Evolutionary conservation across 2,797 vertebrate species (phyloP), one percentile per base, ranked within the genome.

Genomic region (Pseudochromis fuscus): DNA sequence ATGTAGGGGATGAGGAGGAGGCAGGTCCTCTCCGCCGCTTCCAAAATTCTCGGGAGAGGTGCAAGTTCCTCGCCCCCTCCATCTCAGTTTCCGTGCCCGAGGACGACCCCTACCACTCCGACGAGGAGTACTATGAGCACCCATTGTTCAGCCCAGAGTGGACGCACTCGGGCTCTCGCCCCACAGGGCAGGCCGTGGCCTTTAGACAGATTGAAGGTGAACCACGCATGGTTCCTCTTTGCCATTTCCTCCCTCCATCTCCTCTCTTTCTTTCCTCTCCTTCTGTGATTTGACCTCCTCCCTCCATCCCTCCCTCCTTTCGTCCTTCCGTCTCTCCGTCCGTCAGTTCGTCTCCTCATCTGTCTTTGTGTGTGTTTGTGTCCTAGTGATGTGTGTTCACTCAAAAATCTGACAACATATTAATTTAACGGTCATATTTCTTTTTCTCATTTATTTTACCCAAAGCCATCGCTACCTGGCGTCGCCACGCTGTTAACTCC

Each of bases 111-210:
- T 96, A 91, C 96, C 94, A 94, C 95, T 97, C 94, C 42, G 95
- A 96, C 89, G 95, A 97, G 94, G 96, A 97, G 93, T 96, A 95
- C 95, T 97, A 94, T 97, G 95, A 97, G 73, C 96, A 97, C 88
- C 96, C 96, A 93, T 95, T 97, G 95, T 98, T 97, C 96, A 96
- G 95, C 96, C 96, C 95, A 3, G 95, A 96, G 93, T 96, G 96
- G 96, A 93, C 94, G 90, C 91, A 95, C 94, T 95, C 95, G 91
- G 94, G 94, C 92, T 93, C 92, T 86, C 91, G 62, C 89, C 94
- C 95, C 93, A 92, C 94, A 89, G 95, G 93, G 95, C 93, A 95
- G 92, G 93, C 91, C 74, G 93, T 94, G 95, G 94, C 95, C 89
- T 96, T 96, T 96, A 95, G 94, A 94, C 95, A 90, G 94, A 95